phyloP scores from a whole-genome alignment of 2,113 vertebrate species.

The Phaethon lepturus region DNA sequence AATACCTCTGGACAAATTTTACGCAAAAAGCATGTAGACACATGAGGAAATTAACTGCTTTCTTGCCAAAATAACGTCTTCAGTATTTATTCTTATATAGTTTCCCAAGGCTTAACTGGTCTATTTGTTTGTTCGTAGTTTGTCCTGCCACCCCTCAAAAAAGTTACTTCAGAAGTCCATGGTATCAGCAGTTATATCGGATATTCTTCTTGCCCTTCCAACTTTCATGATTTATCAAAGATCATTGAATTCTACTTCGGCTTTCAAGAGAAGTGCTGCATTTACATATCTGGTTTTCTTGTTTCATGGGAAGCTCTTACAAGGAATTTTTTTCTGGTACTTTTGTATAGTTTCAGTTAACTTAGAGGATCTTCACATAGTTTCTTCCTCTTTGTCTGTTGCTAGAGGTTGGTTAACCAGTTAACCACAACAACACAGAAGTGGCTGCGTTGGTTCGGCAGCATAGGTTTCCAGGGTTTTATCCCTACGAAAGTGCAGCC shows the following conservation, averaged over 20 bases:
- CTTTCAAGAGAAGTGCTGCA: background rate
- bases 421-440: background rate
- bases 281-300: fast-evolving
- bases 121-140: background rate
- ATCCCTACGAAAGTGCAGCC: background rate
- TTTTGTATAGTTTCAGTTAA: background rate
- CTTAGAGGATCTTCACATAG: background rate
- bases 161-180: background rate
- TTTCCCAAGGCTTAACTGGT: background rate
- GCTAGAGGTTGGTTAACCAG: background rate
- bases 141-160: background rate
- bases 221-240: background rate
- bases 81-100: background rate
- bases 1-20: background rate
- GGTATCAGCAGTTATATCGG: background rate
- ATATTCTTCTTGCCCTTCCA: background rate
- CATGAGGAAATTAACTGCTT: background rate
- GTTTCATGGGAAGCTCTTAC: background rate
- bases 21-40: background rate
- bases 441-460: background rate
- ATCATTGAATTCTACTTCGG: background rate
- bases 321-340: background rate
- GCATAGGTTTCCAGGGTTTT: background rate
- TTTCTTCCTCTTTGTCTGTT: background rate
- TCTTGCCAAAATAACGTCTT: background rate